Conservation (phyloP, 2,113 vertebrate species). For the Theristicus caerulescens region DNA sequence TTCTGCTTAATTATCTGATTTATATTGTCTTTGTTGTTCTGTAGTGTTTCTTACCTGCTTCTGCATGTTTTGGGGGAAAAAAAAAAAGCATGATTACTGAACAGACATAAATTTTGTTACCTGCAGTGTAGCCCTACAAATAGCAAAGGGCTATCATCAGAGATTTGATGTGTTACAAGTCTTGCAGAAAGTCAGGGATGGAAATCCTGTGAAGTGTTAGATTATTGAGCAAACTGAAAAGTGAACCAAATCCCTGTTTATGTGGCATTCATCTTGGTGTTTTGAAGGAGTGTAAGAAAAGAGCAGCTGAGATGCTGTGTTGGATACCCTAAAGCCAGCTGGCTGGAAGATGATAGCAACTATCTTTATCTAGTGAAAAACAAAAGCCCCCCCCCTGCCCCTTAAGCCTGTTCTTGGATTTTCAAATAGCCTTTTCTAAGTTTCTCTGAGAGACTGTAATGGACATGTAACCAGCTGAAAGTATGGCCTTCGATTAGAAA, state of each 20-base stretch:
- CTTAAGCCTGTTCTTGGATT: not conserved
- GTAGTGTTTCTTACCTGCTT: not conserved
- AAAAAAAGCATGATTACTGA: not conserved
- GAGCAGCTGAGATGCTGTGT: not conserved
- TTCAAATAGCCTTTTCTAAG: not conserved
- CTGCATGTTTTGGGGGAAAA: not conserved
- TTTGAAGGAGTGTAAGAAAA: not conserved
- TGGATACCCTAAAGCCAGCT: not conserved
- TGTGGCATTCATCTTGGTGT: not conserved
- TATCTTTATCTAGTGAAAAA: not conserved
- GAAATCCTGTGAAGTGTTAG: not conserved
- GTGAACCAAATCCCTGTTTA: not conserved
- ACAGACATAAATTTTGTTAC: not conserved
- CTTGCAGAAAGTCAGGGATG: not conserved
- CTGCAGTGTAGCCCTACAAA: not conserved
- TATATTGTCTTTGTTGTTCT: not conserved
- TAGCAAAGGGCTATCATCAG: not conserved
- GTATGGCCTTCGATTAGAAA: not conserved
- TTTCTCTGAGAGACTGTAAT: not conserved
- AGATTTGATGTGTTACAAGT: not conserved
- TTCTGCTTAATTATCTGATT: constrained; percentile 3
- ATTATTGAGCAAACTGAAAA: not conserved
- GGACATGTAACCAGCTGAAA: not conserved
- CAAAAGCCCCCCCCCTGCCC: not conserved
- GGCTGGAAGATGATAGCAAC: not conserved